phyloP scores from a whole-genome alignment of 2,888 invertebrate genomes.

The Drosophila paramelanica region DNA sequence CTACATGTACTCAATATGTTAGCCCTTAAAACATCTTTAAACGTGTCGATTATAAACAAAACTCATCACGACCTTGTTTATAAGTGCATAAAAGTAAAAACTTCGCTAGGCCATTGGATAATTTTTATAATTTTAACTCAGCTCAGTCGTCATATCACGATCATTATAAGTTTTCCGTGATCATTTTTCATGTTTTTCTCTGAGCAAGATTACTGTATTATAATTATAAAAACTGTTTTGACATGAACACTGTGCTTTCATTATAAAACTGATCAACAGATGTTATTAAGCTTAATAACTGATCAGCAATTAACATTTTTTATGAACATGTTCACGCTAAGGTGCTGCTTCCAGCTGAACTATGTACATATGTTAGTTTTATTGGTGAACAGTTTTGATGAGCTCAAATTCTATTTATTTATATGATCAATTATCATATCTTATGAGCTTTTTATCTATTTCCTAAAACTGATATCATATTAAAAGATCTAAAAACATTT shows the following conservation, averaged over 20 bases:
- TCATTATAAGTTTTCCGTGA: background rate
- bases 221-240: background rate
- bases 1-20: conserved; percentile 10
- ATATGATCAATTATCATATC: background rate
- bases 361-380: background rate
- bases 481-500: no score
- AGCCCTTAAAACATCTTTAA: no score
- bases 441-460: background rate
- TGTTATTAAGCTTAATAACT: background rate
- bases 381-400: background rate
- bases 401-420: background rate
- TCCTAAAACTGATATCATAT: no score
- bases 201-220: background rate
- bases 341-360: background rate
- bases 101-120: background rate
- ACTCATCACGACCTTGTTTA: no score
- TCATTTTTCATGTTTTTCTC: background rate
- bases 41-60: no score
- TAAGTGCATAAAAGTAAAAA: background rate
- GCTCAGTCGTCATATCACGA: background rate
- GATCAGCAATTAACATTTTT: background rate
- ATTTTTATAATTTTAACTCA: background rate
- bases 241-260: background rate
- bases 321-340: background rate
- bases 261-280: background rate